Evolutionary conservation across 2,797 vertebrate species (phyloP).

Genomic region (Cossypha polioptera): DNA sequence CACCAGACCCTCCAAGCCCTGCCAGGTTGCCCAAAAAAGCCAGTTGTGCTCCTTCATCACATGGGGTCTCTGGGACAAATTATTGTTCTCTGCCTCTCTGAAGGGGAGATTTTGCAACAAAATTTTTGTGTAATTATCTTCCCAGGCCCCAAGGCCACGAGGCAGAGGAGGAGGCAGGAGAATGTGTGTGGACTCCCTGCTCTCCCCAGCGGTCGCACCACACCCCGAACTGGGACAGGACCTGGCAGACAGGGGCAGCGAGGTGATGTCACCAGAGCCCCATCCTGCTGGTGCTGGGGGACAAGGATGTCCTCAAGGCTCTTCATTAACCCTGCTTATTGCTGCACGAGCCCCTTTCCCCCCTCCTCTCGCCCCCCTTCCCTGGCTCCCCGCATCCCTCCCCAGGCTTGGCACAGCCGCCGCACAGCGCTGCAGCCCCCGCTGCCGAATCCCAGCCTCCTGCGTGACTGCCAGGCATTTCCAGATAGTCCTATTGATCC

Average conservation of each 20-base stretch:
- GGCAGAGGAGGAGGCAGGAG: neutral
- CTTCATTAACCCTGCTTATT: neutral
- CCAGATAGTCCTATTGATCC: constrained; percentile 51
- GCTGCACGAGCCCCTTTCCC: neutral
- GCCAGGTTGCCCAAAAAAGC: neutral
- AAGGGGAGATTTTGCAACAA: neutral
- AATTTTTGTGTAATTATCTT: neutral
- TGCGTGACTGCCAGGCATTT: constrained; percentile 5
- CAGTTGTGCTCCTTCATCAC: neutral
- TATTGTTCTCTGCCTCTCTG: too few relatives aligned
- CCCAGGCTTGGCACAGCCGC: neutral
- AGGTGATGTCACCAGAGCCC: neutral
- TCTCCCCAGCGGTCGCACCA: neutral
- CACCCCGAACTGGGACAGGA: accelerated
- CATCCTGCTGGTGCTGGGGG: neutral
- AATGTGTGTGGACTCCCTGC: accelerated
- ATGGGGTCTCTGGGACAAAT: neutral
- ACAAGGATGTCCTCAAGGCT: neutral
- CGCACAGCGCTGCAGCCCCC: neutral
- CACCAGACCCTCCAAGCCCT: neutral
- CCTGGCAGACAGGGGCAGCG: neutral
- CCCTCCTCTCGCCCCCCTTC: neutral
- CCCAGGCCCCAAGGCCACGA: neutral
- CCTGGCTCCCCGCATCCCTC: neutral
- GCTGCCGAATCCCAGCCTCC: neutral